Percentiles rank a stretch among this genome's conserved stretches.
phyloP scores from a whole-genome alignment of 2,888 invertebrate genomes.

The Drosophila ezoana region DNA sequence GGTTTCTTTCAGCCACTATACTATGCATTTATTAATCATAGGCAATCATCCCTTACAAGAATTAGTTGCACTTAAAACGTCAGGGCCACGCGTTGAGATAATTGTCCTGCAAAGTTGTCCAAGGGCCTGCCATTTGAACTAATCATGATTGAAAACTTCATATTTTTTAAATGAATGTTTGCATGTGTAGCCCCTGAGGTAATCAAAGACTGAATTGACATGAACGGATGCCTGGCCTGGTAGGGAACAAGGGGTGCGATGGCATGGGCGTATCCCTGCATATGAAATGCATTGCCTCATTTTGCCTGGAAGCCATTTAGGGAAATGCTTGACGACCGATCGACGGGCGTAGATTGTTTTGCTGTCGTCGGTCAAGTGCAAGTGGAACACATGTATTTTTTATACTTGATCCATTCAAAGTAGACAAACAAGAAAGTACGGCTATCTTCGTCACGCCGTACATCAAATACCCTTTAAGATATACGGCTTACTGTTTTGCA shows the following conservation, averaged over 20 bases:
- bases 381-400: too few relatives aligned
- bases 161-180: constrained; percentile 49
- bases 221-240: neutral
- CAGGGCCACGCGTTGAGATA: constrained; percentile 26
- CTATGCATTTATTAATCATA: too few relatives aligned
- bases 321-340: too few relatives aligned
- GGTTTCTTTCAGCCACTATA: too few relatives aligned
- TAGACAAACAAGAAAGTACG: too few relatives aligned
- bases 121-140: constrained; percentile 52
- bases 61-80: neutral
- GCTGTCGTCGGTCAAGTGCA: too few relatives aligned
- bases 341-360: too few relatives aligned
- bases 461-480: too few relatives aligned
- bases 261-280: constrained; percentile 19
- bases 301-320: constrained; percentile 8
- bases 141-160: constrained; percentile 67
- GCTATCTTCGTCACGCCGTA: too few relatives aligned
- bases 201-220: constrained; percentile 57
- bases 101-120: constrained; percentile 19
- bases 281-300: constrained; percentile 63
- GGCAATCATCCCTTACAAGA: too few relatives aligned
- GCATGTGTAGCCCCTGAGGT: constrained; percentile 43
- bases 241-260: neutral
- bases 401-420: too few relatives aligned
- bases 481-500: too few relatives aligned